These are phyloP conservation scores for Fistularia tabacaria DNA, from an alignment of 2,797 vertebrate genomes.

Conservation along the genomic window DNA sequence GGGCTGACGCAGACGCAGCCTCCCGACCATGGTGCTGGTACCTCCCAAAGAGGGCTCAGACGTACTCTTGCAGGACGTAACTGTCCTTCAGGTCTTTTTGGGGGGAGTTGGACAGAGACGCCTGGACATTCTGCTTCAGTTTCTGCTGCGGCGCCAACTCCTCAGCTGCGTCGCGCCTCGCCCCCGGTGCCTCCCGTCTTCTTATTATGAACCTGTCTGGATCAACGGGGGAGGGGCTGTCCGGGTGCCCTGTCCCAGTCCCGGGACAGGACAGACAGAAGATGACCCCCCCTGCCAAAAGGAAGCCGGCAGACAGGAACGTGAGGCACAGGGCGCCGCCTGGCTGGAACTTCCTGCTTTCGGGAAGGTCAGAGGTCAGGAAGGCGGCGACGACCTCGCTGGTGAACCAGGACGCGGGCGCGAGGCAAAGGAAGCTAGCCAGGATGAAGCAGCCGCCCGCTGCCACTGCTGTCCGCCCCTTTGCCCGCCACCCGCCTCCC, in stretches of 20 bases:
- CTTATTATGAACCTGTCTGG: slow-evolving; percentile 9
- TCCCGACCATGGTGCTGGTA: too few species aligned
- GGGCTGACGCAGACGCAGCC: too few species aligned
- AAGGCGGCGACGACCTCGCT: slow-evolving; percentile 84
- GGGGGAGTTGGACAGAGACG: slow-evolving; percentile 51
- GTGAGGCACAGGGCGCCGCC: slow-evolving; percentile 87
- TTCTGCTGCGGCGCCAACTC: slow-evolving; percentile 10
- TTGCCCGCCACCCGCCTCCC: slow-evolving; percentile 80
- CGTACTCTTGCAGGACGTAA: slow-evolving; percentile 76
- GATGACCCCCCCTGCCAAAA: slow-evolving; percentile 81
- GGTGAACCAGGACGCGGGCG: slow-evolving; percentile 88
- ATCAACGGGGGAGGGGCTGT: slow-evolving; percentile 48
- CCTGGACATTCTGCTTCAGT: slow-evolving; percentile 25
- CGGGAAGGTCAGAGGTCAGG: slow-evolving; percentile 80
- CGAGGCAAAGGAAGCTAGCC: slow-evolving; percentile 78
- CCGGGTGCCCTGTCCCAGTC: slow-evolving; percentile 58
- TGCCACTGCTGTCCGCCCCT: slow-evolving; percentile 80
- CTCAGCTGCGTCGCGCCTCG: slow-evolving; percentile 16
- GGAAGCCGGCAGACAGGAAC: slow-evolving; percentile 85
- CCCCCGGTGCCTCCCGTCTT: slow-evolving; percentile 29
- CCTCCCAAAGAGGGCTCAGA: slow-evolving; percentile 34
- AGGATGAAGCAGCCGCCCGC: slow-evolving; percentile 84
- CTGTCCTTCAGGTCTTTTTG: slow-evolving; percentile 65
- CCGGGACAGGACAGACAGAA: slow-evolving; percentile 84
- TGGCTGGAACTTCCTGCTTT: slow-evolving; percentile 84